Percentiles rank a stretch among this genome's conserved stretches.
These are phyloP conservation scores for Struthidea cinerea DNA, from an alignment of 2,113 vertebrate genomes.

Conservation along the genomic window DNA sequence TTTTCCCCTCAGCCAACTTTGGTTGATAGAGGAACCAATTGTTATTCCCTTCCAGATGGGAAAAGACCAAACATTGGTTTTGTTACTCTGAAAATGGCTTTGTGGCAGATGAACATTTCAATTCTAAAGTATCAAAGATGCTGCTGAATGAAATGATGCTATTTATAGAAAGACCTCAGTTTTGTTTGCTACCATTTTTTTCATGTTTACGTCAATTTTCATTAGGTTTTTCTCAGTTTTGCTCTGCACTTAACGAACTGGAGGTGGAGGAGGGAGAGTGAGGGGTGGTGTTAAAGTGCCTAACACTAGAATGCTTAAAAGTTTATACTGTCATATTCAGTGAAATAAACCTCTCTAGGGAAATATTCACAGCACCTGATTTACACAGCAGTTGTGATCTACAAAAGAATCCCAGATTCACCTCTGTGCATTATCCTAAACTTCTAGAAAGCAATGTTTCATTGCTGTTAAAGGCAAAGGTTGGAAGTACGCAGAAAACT, in stretches of 20 bases:
- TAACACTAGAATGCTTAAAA: neutral
- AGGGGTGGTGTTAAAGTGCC: neutral
- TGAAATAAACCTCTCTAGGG: neutral
- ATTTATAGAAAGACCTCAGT: neutral
- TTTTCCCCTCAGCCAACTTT: too few species aligned
- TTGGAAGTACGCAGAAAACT: neutral
- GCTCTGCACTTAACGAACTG: neutral
- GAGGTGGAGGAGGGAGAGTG: rapidly evolving
- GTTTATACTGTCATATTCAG: neutral
- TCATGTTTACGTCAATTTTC: neutral
- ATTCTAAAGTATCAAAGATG: neutral
- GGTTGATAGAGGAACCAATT: neutral
- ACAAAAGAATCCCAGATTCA: neutral
- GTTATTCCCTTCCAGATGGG: neutral
- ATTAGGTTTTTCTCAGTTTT: neutral
- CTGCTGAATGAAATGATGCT: neutral
- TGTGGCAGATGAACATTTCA: neutral
- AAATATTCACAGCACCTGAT: neutral
- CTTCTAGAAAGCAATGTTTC: neutral
- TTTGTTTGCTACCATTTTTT: neutral
- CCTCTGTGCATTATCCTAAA: neutral
- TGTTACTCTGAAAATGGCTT: neutral
- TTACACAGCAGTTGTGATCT: neutral
- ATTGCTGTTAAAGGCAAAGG: neutral
- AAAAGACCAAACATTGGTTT: neutral